Evolutionary conservation across 2,113 vertebrate genomes (phyloP), one percentile per base, ranked within the genome.

Genomic region (Rhagologus leucostigma): DNA sequence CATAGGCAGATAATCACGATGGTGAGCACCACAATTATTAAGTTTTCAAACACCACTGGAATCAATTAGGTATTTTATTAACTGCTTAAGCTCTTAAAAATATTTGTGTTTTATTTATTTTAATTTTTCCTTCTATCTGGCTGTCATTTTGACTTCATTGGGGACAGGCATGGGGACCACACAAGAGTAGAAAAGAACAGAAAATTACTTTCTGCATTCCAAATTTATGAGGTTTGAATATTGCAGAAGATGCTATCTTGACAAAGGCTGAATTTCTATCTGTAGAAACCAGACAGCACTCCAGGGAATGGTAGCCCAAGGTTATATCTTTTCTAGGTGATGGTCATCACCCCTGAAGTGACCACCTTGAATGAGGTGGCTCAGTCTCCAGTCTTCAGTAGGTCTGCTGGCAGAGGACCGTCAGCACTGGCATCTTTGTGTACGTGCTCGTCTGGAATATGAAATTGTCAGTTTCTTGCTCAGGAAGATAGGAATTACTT

Each of bases 21-120:
- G 27, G 39, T 78, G 67, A 75, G 67, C 56, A 64, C 71, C 87
- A 95, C 83, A 71, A 80, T 95, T 96, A 93, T 84, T 73, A 67
- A 94, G 84, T 84, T 96, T 92, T 80, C 77, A 93, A 90, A 93
- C 93, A 90, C 32, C 60, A 14, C 42, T 68, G 65, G 74, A 93
- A 87, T 93, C 39, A 82, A 83, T 85, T 92, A 65, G 32, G 3
- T 91, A 55, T 47, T 92, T 91, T 88, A 26, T 2, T 1, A 26
- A 32, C 59, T 85, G 26, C 50, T 41, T 70, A 63, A 59, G 21
- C 32, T 78, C 52, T 81, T 49, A 19, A 92, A 93, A 92, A 53
- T 74, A 56, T 35, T 70, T 0, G 4, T 19, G 29, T 7, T 69
- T 32, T 82, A 10, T 42, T 81, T 74, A 41, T 59, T 84, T 87